Evolutionary conservation across 92 coral and sea anemone genomes (phyloP), one percentile per base, ranked within the genome.

Genomic region (Parazoanthus atlanticus): DNA sequence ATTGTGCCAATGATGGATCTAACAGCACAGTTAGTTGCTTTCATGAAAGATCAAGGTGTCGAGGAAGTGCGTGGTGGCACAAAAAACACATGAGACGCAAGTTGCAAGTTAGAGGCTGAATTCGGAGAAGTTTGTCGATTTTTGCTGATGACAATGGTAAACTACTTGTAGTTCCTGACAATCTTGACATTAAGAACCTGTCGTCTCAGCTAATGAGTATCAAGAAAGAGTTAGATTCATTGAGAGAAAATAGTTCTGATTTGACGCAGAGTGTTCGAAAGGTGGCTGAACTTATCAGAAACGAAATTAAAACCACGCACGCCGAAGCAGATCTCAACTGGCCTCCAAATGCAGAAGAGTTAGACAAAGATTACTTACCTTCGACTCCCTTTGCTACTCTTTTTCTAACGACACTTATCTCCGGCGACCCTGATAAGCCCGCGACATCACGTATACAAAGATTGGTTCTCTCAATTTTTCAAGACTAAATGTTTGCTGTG

Each of bases 401-500:
- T 46, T 83, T 82, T 49, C 66, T 83, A 54, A 82, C 31, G 46
- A 82, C 84, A 34, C 78, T 89, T 54, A 49, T 84, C 23, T 52
- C 66, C 31, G 89, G 89, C 67, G 82, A 86, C 79, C 32, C 88
- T 67, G 67, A 84, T 49, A 86, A 86, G 81, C 49, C 80, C 49
- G 33, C 80, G 25, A 67, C 88, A 25, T 69, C 91, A 70, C 88
- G 88, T 54, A 65, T 88, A 23, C 74, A 80, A 47, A 90, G 92
- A 65, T 74, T 90, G 58, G 46, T 86, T 74, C 31, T 78, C 61
- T 86, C 90, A n/a, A 36, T 88, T 91, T 84, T 40, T 31, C 93
- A 91, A 79, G 94, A 89, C 67, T 89, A 41, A 10, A 85, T 91
- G 86, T 85, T 76, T 85, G 89, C 88, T 80, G 88, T 91, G n/a